Base-by-base conservation (phyloP, 2,888 invertebrate genomes). In the Brenthis daphne region DNA sequence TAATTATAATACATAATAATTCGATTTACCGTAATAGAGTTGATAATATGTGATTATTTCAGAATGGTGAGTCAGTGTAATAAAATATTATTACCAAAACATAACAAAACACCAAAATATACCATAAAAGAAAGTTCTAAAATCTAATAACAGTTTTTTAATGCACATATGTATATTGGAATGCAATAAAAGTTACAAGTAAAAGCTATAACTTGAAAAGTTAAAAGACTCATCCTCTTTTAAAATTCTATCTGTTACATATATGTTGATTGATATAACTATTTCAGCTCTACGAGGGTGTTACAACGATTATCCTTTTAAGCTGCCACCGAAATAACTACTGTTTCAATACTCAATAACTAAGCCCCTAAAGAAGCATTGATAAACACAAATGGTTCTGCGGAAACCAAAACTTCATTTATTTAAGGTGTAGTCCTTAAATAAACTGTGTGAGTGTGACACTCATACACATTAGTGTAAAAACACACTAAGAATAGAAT, bases 381-480 rank as follows among this genome's bases (percentile, higher is more conserved):
- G 84, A 86, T 85, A 81, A 82, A 83, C 83, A 88, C 87, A 89
- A 89, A 90, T 89, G 86, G 85, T 79, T 89, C 76, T 75, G 79
- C 70, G 70, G 68, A 71, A 69, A 71, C 68, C 60, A 51, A 63
- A 63, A 53, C 48, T 67, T 33, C 50, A 48, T 64, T 70, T 57
- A 64, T 68, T 72, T 53, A 33, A 43, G 55, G 60, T 64, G 57
- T 63, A 65, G 65, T 16, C 16, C 16, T 16, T 16, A 16, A 16
- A 16, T 16, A 16, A 16, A 16, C 16, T 16, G 16, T 16, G 16
- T 16, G 16, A 58, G 56, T 65, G 47, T 43, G 57, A 68, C 65
- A 60, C 60, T 65, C 37, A 11, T 43, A 43, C 37, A 20, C 43
- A 48, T 57, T 64, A 60, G 33, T 54, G 47, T 69, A 65, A 61